Conservation (phyloP, 2,113 vertebrate genomes). For the Marmota monax region DNA sequence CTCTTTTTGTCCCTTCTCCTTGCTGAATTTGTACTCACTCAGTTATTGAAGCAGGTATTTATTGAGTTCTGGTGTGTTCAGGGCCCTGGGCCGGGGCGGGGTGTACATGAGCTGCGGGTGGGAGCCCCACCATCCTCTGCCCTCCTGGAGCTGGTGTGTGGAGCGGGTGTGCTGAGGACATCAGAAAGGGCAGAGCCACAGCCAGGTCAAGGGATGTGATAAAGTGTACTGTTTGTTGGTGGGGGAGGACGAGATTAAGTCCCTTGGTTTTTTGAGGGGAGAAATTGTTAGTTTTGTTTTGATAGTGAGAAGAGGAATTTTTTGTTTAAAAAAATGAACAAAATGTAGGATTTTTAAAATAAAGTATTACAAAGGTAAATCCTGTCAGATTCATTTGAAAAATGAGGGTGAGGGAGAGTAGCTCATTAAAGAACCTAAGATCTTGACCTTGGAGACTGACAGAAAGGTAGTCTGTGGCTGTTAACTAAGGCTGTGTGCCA, state of each 20-base stretch:
- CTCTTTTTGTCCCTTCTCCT: neutral
- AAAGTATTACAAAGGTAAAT: neutral
- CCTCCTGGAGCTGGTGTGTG: neutral
- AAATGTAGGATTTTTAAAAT: neutral
- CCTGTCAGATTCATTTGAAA: neutral
- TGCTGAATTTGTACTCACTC: neutral
- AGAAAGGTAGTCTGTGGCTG: neutral
- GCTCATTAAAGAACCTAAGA: neutral
- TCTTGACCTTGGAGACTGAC: neutral
- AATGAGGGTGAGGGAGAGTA: neutral
- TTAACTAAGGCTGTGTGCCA: accelerated
- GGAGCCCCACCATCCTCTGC: neutral
- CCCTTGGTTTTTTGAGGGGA: neutral
- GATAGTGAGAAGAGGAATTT: neutral
- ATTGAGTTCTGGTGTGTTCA: no score
- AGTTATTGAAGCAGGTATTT: neutral
- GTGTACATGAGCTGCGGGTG: accelerated
- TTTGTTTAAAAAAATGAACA: neutral
- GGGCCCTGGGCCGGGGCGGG: neutral
- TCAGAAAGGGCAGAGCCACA: neutral
- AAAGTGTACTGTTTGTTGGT: neutral
- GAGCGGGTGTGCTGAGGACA: neutral
- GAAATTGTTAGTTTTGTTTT: neutral
- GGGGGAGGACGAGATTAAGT: neutral
- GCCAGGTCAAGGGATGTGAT: neutral